Conservation (phyloP, 2,797 vertebrate species). For the Bufotes viridis region DNA sequence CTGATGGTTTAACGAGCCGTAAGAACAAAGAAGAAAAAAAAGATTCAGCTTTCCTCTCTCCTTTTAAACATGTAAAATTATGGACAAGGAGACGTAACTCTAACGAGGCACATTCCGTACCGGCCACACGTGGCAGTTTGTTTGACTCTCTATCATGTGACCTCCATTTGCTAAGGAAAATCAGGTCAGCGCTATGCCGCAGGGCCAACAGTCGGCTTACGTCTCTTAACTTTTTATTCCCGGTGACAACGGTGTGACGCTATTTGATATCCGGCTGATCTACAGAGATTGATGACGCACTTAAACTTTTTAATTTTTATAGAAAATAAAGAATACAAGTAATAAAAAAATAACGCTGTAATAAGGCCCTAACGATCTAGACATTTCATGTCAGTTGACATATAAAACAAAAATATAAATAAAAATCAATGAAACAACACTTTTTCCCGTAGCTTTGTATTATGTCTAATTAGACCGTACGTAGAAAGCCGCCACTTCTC, state of each 20-base stretch:
- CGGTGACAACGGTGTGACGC: neutral
- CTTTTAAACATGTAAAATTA: slow-evolving; percentile 38
- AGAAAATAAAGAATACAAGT: neutral
- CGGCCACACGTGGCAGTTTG: slow-evolving; percentile 28
- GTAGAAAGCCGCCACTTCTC: slow-evolving; percentile 19
- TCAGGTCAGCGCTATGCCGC: slow-evolving; percentile 36
- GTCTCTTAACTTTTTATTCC: slow-evolving; percentile 38
- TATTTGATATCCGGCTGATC: neutral
- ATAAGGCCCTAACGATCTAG: neutral
- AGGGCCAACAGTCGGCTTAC: slow-evolving; percentile 30
- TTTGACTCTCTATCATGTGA: slow-evolving; percentile 33
- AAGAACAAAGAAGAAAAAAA: slow-evolving; percentile 39
- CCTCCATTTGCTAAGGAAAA: slow-evolving; percentile 25
- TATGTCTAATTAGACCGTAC: slow-evolving; percentile 44
- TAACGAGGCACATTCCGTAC: slow-evolving; percentile 46
- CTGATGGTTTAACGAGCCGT: slow-evolving; percentile 46
- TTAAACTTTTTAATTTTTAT: neutral
- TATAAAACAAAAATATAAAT: neutral
- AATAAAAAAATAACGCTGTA: neutral
- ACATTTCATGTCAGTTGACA: neutral
- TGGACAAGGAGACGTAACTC: neutral
- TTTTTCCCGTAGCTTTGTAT: neutral
- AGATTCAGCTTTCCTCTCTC: neutral
- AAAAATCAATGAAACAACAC: neutral
- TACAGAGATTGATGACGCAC: neutral